Evolutionary conservation across 2,797 vertebrate genomes (phyloP).

Genomic region (Melanitta fusca): DNA sequence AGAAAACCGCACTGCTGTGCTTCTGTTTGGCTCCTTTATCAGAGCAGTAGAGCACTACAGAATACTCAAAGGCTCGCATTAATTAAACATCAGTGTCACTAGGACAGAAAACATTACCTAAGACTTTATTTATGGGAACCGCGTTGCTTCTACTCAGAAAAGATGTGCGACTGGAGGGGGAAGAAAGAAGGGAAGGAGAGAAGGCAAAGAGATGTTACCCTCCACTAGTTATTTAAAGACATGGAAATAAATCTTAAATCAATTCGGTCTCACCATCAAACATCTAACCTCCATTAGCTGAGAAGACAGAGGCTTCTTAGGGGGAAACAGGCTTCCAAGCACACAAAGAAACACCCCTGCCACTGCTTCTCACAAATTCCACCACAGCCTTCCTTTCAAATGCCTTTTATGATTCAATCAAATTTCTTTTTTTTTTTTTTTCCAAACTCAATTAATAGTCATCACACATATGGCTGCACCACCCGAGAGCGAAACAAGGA

Average conservation of each 20-base stretch:
- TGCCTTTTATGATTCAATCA: not conserved
- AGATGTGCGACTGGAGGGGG: not conserved
- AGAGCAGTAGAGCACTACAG: not conserved
- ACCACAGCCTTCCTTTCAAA: not conserved
- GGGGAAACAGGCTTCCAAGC: not conserved
- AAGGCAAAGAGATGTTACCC: not conserved
- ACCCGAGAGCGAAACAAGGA: rapidly evolving
- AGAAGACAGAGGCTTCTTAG: not conserved
- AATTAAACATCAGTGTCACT: not conserved
- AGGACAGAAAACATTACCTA: not conserved
- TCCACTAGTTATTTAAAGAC: not conserved
- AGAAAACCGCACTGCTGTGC: not conserved
- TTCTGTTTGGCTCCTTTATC: not conserved
- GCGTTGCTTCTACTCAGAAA: not conserved
- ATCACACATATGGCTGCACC: rapidly evolving
- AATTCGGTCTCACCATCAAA: not conserved
- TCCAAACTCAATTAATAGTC: rapidly evolving
- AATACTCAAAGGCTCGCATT: not conserved
- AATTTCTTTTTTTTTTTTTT: not conserved
- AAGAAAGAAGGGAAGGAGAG: not conserved
- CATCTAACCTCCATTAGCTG: not conserved
- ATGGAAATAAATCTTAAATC: not conserved
- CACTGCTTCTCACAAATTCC: not conserved
- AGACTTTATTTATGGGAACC: not conserved
- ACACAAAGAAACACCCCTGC: not conserved